A percentile compares a stretch with the other conserved stretches of the same genome.
Conservation (phyloP, 1,140 invertebrate genomes). For the Drosophila lacertosa region DNA sequence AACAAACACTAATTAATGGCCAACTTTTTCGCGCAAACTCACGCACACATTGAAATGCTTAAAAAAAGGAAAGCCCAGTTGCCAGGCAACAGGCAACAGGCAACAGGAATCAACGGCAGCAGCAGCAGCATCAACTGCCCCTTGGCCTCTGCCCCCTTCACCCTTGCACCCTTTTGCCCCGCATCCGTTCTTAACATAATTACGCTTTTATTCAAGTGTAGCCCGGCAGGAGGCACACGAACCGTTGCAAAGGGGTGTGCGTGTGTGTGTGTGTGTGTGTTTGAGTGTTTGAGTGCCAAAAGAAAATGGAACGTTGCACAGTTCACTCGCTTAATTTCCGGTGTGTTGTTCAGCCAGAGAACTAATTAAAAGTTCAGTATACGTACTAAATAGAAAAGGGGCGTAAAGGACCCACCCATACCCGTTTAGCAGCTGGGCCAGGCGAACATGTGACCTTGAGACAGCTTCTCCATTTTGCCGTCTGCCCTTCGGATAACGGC, state of each 20-base stretch:
- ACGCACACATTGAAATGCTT: neutral
- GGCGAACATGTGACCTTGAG: conserved; percentile 41
- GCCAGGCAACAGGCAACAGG: conserved; percentile 29
- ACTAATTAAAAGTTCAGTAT: conserved; percentile 79
- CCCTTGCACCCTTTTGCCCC: neutral
- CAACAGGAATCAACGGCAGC: conserved; percentile 25
- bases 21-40: conserved; percentile 20
- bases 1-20: conserved; percentile 75
- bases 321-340: conserved; percentile 77
- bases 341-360: conserved; percentile 68
- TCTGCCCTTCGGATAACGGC: conserved; percentile 26
- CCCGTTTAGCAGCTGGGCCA: conserved; percentile 15
- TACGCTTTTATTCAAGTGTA: conserved; percentile 48
- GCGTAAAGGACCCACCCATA: no score
- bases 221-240: conserved; percentile 11
- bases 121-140: neutral
- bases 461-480: conserved; percentile 34
- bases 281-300: conserved; percentile 34
- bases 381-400: conserved; percentile 58
- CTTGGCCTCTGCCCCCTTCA: neutral
- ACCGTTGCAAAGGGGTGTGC: conserved; percentile 1
- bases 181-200: conserved; percentile 33
- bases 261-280: conserved; percentile 1
- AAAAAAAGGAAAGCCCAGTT: conserved; percentile 17
- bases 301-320: conserved; percentile 32